phyloP scores from a whole-genome alignment of 2,888 invertebrate genomes.

The Archips crataeganus region DNA sequence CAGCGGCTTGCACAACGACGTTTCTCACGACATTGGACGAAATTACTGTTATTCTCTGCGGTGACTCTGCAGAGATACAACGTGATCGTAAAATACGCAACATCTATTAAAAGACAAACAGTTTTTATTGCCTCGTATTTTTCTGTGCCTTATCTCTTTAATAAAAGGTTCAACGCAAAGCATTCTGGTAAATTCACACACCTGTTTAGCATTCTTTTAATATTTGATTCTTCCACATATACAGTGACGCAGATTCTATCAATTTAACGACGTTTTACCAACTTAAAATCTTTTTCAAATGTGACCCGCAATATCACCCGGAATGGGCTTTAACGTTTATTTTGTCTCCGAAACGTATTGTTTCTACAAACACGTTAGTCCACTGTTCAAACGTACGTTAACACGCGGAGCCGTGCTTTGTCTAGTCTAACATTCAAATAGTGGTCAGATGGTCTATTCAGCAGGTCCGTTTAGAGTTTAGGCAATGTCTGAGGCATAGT shows the following conservation, averaged over 20 bases:
- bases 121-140: conserved; percentile 39
- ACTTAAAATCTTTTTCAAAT: no score
- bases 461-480: conserved; percentile 10
- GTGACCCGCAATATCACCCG: not conserved
- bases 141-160: conserved; percentile 16
- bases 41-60: conserved; percentile 76
- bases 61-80: conserved; percentile 50
- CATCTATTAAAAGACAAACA: conserved; percentile 34
- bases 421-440: not conserved
- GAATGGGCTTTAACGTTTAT: not conserved
- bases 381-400: not conserved
- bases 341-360: not conserved
- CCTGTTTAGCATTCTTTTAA: conserved; percentile 8
- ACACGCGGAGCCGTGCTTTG: not conserved
- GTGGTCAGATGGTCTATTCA: conserved; percentile 4
- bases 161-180: conserved; percentile 13
- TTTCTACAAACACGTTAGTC: not conserved
- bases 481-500: conserved; percentile 13
- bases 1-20: conserved; percentile 68
- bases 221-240: not conserved
- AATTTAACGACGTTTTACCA: not conserved
- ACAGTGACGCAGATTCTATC: not conserved
- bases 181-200: conserved; percentile 1
- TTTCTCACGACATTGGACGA: conserved; percentile 83
- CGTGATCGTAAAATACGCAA: conserved; percentile 55